These are phyloP conservation scores for Megaceryle torquata DNA, from an alignment of 2,113 vertebrate genomes.

Conservation along the genomic window DNA sequence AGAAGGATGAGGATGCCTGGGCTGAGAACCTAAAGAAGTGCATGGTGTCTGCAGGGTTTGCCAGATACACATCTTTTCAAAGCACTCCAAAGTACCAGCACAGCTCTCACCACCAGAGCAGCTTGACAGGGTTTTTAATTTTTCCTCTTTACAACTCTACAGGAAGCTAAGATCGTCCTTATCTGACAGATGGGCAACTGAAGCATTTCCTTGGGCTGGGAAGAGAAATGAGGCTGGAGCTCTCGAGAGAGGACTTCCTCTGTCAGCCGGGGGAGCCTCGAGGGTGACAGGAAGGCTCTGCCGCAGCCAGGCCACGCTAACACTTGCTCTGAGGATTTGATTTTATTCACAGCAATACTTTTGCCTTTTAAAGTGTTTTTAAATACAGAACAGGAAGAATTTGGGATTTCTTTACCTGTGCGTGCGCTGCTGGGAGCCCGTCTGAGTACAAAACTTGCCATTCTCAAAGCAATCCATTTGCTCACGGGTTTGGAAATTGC, in stretches of 20 bases:
- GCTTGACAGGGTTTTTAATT: not conserved
- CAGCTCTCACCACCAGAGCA: not conserved
- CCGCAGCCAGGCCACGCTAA: not conserved
- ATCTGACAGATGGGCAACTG: not conserved
- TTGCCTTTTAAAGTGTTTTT: not conserved
- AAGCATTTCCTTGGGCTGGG: not conserved
- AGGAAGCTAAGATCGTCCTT: not conserved
- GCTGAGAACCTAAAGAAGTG: not conserved
- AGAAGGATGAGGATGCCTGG: not conserved
- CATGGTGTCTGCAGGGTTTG: not conserved
- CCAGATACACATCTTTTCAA: not conserved
- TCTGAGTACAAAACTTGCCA: conserved; percentile 75
- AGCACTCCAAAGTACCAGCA: not conserved
- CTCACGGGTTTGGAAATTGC: not conserved
- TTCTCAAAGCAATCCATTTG: conserved; percentile 75
- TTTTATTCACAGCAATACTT: not conserved
- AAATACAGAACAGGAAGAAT: not conserved
- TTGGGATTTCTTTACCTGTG: conserved; percentile 38
- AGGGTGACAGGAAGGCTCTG: not conserved
- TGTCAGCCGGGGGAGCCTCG: accelerated
- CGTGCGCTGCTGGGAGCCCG: conserved; percentile 76
- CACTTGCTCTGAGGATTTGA: not conserved
- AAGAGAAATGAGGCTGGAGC: not conserved
- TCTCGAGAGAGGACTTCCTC: not conserved
- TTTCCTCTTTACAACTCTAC: not conserved